Conservation (phyloP, 2,888 invertebrate species). For the Sepiola atlantica region DNA sequence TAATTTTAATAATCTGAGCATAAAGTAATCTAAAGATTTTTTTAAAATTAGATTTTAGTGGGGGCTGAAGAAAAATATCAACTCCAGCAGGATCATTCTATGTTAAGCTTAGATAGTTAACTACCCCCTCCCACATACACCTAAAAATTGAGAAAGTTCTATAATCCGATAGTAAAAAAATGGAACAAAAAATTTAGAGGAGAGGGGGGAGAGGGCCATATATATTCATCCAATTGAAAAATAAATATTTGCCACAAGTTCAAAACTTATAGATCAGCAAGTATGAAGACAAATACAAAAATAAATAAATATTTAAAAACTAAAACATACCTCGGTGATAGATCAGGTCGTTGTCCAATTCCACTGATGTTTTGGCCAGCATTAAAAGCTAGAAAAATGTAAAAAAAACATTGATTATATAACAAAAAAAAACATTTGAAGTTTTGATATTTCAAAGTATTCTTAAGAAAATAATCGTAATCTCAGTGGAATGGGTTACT, state of each 20-base stretch:
- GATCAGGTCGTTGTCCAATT: slow-evolving; percentile 24
- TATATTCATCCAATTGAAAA: neutral
- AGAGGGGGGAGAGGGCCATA: too few relatives aligned
- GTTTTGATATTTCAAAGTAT: neutral
- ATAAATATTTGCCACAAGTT: neutral
- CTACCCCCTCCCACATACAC: too few relatives aligned
- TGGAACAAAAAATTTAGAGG: too few relatives aligned
- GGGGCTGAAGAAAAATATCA: too few relatives aligned
- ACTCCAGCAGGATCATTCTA: too few relatives aligned
- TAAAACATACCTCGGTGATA: slow-evolving; percentile 42
- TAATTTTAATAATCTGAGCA: too few relatives aligned
- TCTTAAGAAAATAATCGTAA: neutral
- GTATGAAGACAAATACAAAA: neutral
- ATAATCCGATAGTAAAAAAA: too few relatives aligned
- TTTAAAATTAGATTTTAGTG: too few relatives aligned
- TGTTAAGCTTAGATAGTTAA: too few relatives aligned
- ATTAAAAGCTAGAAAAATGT: neutral
- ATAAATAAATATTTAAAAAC: neutral
- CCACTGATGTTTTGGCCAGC: slow-evolving; percentile 37
- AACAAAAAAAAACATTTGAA: neutral
- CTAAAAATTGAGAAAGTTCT: too few relatives aligned
- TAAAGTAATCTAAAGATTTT: too few relatives aligned
- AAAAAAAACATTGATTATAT: neutral
- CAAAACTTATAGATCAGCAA: neutral
- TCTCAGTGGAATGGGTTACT: too few relatives aligned